Base-by-base conservation (phyloP, 2,797 vertebrate genomes). In the Balearica regulorum region DNA sequence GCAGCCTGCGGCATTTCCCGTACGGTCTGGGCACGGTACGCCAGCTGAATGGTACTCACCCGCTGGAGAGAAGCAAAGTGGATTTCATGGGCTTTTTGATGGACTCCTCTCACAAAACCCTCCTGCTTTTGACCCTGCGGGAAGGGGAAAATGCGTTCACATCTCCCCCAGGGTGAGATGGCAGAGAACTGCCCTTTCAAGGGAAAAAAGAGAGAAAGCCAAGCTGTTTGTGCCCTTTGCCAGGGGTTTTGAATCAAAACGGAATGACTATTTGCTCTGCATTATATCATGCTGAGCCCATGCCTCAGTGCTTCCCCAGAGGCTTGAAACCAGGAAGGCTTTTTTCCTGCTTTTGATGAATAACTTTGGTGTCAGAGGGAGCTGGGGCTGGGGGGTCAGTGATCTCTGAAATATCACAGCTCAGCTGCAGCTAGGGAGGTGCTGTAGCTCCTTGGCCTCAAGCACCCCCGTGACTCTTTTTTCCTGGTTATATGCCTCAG, bases 241-340 rank as follows among this genome's bases (percentile, higher is more conserved):
- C 39, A 28, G 41, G 43, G 66, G 11, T 39, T 87, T 82, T 94
- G 83, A 90, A 93, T 90, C 46, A 87, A 92, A 94, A 87, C 1
- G 77, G 93, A 94, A 87, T 94, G 93, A 91, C 55, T 89, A 39
- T 73, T 93, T 82, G 55, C 21, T 60, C 44, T 90, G 35, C 37
- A 35, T 94, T 90, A n/a, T 64, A 69, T 60, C 55, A 64, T 28
- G 18, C 77, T 82, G 43, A 90, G 37, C 33, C 61, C 57, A 37
- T 68, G 57, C 33, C 44, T 55, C n/a, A 64, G 54, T 13, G 13
- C 54, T 89, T 91, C 48, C 80, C 29, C 60, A 33, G 51, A 65
- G 60, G 48, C 46, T 51, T 80, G 76, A 90, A 83, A 71, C 16
- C 65, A 65, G 83, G 70, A 84, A 94, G 25, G 26, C 3, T 66